phyloP scores from a whole-genome alignment of 2,113 vertebrate species.

The Gallinago media region DNA sequence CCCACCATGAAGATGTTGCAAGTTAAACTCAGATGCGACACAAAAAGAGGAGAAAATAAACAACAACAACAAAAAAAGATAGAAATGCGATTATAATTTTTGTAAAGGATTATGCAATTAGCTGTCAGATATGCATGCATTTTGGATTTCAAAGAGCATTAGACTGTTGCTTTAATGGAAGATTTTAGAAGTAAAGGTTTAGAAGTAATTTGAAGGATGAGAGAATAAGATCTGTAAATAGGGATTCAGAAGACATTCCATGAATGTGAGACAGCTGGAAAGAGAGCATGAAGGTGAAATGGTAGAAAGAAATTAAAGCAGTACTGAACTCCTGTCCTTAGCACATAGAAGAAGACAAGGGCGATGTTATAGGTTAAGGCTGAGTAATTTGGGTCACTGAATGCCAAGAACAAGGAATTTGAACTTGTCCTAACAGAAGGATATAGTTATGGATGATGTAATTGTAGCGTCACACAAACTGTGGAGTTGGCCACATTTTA shows the following conservation, averaged over 20 bases:
- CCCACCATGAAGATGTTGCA: not conserved
- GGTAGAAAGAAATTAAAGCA: conserved; percentile 18
- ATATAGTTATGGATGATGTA: conserved; percentile 44
- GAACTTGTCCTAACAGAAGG: conserved; percentile 52
- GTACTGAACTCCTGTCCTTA: conserved; percentile 27
- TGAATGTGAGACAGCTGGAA: not conserved
- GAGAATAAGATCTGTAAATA: not conserved
- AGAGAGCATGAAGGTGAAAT: not conserved
- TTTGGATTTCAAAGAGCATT: conserved; percentile 10
- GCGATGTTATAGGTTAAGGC: conserved; percentile 41
- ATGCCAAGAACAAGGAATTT: conserved; percentile 51
- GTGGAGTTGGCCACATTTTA: not conserved
- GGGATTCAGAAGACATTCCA: not conserved
- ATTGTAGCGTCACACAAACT: conserved; percentile 34
- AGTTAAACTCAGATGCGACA: not conserved
- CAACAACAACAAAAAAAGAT: not conserved
- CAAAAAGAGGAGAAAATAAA: not conserved
- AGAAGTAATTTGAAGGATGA: not conserved
- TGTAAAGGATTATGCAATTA: not conserved
- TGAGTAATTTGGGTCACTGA: conserved; percentile 57
- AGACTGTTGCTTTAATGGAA: not conserved
- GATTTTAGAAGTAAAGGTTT: not conserved
- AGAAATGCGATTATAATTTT: not conserved
- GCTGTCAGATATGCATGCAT: not conserved
- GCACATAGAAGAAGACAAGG: not conserved